These are phyloP conservation scores for Tautogolabrus adspersus DNA, from an alignment of 2,113 vertebrate genomes.

Conservation along the genomic window DNA sequence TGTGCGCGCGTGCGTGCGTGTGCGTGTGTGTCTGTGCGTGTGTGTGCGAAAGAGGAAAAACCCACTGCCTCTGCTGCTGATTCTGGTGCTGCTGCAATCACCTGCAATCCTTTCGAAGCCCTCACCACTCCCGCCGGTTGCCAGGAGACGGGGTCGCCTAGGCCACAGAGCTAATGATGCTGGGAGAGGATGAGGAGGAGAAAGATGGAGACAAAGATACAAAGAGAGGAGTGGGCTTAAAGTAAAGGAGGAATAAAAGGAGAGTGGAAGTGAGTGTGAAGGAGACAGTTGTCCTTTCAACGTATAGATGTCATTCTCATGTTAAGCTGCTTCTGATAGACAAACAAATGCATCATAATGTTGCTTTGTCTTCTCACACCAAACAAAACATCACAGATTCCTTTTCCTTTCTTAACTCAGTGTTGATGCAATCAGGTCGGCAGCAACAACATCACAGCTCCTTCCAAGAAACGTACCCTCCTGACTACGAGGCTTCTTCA, in stretches of 20 bases:
- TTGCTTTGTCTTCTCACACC: not conserved
- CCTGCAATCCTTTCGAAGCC: constrained; percentile 83
- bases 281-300: not conserved
- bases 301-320: too few species aligned
- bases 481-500: not conserved
- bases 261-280: not conserved
- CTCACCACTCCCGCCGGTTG: constrained; percentile 73
- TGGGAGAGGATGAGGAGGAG: constrained; percentile 57
- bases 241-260: not conserved
- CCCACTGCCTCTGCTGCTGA: constrained; percentile 43
- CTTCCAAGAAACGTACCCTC: not conserved
- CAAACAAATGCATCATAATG: too few species aligned
- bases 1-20: constrained; percentile 28
- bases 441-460: constrained; percentile 3
- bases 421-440: not conserved
- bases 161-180: constrained; percentile 64
- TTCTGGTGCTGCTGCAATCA: constrained; percentile 82
- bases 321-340: too few species aligned
- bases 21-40: constrained; percentile 44
- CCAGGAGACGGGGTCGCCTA: constrained; percentile 77
- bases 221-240: constrained; percentile 17
- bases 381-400: not conserved
- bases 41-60: constrained; percentile 47
- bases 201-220: constrained; percentile 38
- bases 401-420: not conserved